Base-by-base conservation (phyloP, 2,888 invertebrate genomes). In the Calliopum simillimum region DNA sequence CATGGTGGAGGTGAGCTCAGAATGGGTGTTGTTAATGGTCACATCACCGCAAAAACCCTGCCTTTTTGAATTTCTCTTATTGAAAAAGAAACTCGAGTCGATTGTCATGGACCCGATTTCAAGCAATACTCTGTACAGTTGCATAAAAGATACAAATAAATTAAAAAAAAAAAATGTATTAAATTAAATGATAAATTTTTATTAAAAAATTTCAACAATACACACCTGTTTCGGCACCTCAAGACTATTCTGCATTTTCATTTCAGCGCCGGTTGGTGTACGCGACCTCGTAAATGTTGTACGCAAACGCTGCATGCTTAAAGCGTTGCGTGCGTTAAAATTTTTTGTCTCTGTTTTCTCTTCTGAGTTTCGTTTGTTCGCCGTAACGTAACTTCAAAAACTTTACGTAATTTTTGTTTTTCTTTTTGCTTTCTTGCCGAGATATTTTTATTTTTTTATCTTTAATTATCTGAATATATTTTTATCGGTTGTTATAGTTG, bases 171-270 rank as follows among this genome's bases (percentile, higher is more conserved):
- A 14, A 13, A 44, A 49, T 8, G 25, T n/a, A 25, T 56, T 43
- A n/a, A 55, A 61, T 55, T 41, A 4, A 58, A 16, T 41, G 2
- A 33, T n/a, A 41, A 13, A 41, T 8, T n/a, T 14, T 56, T n/a
- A n/a, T 14, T 55, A 56, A 4, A 33, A 33, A 2, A 33, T 33
- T 33, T 8, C 8, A 2, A 33, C 3, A 59, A 25, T 47, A 71
- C 79, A 76, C 82, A 90, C 90, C 89, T 94, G 94, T 84, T 94
- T 94, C 77, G 96, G 95, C 80, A 95, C 94, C 86, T 96, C 95
- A 80, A 96, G 91, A 87, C 94, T 95, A 87, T 94, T 94, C 85
- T 95, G 95, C 77, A 93, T 93, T 89, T 95, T 95, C 94, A 95
- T 95, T 88, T 95, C 95, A 83, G 93, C 93, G 77, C 94, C 94